phyloP scores from a whole-genome alignment of 2,888 invertebrate genomes.

The Drosophila histrio region DNA sequence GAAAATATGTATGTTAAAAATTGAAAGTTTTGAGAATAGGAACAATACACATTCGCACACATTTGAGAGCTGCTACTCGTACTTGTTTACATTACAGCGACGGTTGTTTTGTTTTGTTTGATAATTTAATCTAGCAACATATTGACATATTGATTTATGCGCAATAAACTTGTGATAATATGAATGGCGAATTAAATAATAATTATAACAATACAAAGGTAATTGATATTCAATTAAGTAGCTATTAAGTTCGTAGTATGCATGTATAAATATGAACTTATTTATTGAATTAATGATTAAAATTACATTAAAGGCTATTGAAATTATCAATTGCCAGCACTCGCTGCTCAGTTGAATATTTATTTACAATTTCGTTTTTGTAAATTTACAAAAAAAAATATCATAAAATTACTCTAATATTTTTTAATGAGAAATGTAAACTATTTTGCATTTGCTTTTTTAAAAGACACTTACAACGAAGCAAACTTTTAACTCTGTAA shows the following conservation, averaged over 20 bases:
- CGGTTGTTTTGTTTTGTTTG: slow-evolving; percentile 1
- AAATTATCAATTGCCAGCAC: slow-evolving; percentile 5
- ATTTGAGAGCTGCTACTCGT: neutral
- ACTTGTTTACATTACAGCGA: neutral
- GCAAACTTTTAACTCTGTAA: slow-evolving; percentile 14
- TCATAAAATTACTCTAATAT: neutral
- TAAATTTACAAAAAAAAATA: neutral
- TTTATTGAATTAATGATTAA: slow-evolving; percentile 7
- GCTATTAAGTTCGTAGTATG: neutral
- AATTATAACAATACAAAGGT: neutral
- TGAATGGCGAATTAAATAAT: neutral
- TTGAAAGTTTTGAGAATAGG: neutral
- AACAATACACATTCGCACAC: neutral
- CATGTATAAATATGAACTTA: neutral
- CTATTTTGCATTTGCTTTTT: neutral
- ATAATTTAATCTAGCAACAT: slow-evolving; percentile 2
- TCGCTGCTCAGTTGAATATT: neutral
- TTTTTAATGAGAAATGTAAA: neutral
- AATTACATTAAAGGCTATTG: slow-evolving; percentile 4
- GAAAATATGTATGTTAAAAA: slow-evolving; percentile 8
- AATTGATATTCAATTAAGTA: slow-evolving; percentile 14
- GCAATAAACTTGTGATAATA: neutral
- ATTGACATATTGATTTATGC: neutral
- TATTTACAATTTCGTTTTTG: slow-evolving; percentile 3
- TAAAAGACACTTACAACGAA: neutral